phyloP scores from a whole-genome alignment of 1,140 invertebrate genomes.

The Triops cancriformis region DNA sequence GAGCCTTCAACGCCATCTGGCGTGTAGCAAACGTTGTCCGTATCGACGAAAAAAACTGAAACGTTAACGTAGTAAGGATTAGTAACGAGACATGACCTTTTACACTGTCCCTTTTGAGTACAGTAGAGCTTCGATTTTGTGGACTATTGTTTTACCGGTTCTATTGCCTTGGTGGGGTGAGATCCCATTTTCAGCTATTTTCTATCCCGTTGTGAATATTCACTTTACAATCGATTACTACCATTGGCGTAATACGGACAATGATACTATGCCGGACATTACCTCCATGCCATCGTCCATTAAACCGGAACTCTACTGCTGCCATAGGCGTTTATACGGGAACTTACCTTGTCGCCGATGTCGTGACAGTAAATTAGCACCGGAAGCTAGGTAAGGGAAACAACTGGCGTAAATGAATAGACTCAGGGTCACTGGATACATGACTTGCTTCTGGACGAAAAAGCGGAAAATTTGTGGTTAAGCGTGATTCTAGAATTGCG shows the following conservation, averaged over 20 bases:
- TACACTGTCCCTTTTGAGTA: too few species aligned
- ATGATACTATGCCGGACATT: too few species aligned
- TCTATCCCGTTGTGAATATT: too few species aligned
- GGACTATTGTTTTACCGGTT: too few species aligned
- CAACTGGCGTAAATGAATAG: background rate
- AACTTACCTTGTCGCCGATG: background rate
- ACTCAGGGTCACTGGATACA: background rate
- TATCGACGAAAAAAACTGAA: background rate
- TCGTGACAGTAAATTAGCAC: background rate
- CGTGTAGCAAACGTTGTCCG: constrained; percentile 33
- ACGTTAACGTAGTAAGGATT: too few species aligned
- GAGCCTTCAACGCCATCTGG: constrained; percentile 37
- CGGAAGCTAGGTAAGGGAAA: background rate
- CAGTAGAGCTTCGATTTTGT: too few species aligned
- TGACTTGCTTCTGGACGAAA: background rate
- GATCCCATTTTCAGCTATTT: too few species aligned
- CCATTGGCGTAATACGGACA: too few species aligned
- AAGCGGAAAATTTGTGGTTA: background rate
- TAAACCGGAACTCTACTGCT: background rate
- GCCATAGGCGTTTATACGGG: background rate
- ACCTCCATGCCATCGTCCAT: background rate
- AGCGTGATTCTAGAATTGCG: too few species aligned
- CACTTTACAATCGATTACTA: too few species aligned
- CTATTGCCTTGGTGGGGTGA: too few species aligned
- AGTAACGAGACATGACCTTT: too few species aligned